These are phyloP conservation scores for Sinelater perroti DNA, from an alignment of 2,888 invertebrate genomes.

Conservation along the genomic window DNA sequence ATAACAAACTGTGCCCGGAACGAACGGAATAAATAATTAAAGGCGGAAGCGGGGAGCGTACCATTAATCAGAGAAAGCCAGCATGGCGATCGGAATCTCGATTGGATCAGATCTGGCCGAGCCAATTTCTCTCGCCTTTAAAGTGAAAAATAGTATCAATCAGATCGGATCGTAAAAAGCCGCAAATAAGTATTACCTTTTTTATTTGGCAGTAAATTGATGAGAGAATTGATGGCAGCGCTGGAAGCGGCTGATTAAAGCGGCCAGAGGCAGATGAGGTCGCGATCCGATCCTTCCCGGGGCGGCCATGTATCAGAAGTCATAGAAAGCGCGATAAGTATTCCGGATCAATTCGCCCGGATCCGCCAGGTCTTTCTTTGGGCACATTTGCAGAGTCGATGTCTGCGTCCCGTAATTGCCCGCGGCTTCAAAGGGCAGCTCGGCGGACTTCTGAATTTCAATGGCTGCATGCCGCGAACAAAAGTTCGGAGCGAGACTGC, in stretches of 20 bases:
- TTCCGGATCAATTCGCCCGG: conserved; percentile 31
- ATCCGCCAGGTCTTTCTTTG: conserved; percentile 7
- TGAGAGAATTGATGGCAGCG: conserved; percentile 35
- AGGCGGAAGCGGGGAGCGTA: not conserved
- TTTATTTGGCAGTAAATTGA: conserved; percentile 38
- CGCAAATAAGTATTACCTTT: conserved; percentile 37
- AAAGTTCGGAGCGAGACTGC: conserved; percentile 7
- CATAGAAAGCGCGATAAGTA: conserved; percentile 35
- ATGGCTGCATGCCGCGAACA: conserved; percentile 17
- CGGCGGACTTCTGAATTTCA: conserved; percentile 24
- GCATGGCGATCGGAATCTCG: conserved; percentile 10
- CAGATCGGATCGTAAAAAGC: conserved; percentile 32
- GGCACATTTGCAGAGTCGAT: conserved; percentile 27
- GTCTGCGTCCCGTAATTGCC: conserved; percentile 18
- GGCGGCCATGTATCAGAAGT: conserved; percentile 37
- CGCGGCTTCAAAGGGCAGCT: not conserved
- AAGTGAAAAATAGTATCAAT: conserved; percentile 37
- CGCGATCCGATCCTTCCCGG: conserved; percentile 36
- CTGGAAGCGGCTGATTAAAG: conserved; percentile 36
- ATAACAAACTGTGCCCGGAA: no score
- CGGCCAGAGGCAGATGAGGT: conserved; percentile 36
- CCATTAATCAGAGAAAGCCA: conserved; percentile 21
- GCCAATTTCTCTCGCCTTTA: conserved; percentile 29
- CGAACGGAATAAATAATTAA: conserved; percentile 4
- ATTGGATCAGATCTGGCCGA: conserved; percentile 10